These are phyloP conservation scores for Notamacropus eugenii DNA, from an alignment of 2,797 vertebrate genomes.

Conservation along the genomic window DNA sequence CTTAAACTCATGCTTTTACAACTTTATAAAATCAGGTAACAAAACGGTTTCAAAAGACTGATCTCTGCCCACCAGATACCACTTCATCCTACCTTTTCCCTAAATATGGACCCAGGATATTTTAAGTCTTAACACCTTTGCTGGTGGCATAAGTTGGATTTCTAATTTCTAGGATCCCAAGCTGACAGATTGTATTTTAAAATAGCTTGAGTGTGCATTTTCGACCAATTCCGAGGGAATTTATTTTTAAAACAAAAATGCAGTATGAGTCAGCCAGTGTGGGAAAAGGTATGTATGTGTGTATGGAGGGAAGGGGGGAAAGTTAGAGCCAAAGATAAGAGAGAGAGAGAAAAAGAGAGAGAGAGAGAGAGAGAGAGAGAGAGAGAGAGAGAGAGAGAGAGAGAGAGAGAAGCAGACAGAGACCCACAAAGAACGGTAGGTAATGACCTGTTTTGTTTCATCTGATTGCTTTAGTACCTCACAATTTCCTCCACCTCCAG, in stretches of 20 bases:
- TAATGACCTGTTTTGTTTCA: slow-evolving; percentile 81
- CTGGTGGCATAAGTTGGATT: neutral
- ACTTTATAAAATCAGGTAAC: neutral
- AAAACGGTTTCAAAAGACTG: neutral
- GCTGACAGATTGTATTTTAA: neutral
- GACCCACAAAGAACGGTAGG: slow-evolving; percentile 36
- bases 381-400: neutral
- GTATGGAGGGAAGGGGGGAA: no score
- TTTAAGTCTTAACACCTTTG: neutral
- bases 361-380: neutral
- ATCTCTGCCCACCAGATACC: neutral
- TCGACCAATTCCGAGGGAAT: neutral
- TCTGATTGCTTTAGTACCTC: slow-evolving; percentile 79
- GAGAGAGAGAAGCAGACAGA: neutral
- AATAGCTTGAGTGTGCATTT: neutral
- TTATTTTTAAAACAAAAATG: neutral
- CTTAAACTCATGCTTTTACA: neutral
- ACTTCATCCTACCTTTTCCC: neutral
- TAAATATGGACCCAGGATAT: neutral
- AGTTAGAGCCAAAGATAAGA: neutral
- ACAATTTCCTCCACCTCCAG: slow-evolving; percentile 73
- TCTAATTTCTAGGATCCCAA: neutral
- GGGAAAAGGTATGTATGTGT: neutral
- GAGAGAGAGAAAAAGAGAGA: neutral
- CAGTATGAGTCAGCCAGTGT: neutral